Evolutionary conservation across 2,888 invertebrate genomes (phyloP).

Genomic region (Melinaea menophilus): DNA sequence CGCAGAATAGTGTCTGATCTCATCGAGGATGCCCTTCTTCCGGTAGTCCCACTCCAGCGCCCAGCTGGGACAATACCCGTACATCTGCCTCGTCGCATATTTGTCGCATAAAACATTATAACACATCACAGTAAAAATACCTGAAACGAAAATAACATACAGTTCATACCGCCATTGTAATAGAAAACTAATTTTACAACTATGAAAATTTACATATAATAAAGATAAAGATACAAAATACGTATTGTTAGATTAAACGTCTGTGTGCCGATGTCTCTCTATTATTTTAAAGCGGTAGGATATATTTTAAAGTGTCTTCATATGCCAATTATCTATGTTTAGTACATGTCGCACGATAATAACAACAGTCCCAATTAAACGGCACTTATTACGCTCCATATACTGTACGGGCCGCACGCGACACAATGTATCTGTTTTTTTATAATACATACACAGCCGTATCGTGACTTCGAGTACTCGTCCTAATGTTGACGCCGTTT

Average conservation of each 20-base stretch:
- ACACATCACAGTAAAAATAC: slow-evolving; percentile 99
- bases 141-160: slow-evolving; percentile 57
- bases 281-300: not conserved
- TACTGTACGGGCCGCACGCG: slow-evolving; percentile 50
- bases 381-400: slow-evolving; percentile 54
- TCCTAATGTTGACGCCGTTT: slow-evolving; percentile 40
- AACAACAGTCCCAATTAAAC: slow-evolving; percentile 62
- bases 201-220: not conserved
- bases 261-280: not conserved
- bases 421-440: slow-evolving; percentile 51
- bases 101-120: slow-evolving; percentile 99
- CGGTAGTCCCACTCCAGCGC: slow-evolving; percentile 99
- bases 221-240: not conserved
- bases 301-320: not conserved
- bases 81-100: slow-evolving; percentile 98
- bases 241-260: not conserved
- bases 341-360: slow-evolving; percentile 51
- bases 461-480: slow-evolving; percentile 32
- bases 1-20: slow-evolving; percentile 96
- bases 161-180: not conserved
- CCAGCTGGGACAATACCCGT: slow-evolving; percentile 99
- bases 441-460: slow-evolving; percentile 40
- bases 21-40: slow-evolving; percentile 97
- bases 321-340: slow-evolving; percentile 17
- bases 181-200: not conserved